Percentiles rank a stretch among this genome's conserved stretches.
phyloP scores from a whole-genome alignment of 2,888 invertebrate species.

The Drosophila multiciliata region DNA sequence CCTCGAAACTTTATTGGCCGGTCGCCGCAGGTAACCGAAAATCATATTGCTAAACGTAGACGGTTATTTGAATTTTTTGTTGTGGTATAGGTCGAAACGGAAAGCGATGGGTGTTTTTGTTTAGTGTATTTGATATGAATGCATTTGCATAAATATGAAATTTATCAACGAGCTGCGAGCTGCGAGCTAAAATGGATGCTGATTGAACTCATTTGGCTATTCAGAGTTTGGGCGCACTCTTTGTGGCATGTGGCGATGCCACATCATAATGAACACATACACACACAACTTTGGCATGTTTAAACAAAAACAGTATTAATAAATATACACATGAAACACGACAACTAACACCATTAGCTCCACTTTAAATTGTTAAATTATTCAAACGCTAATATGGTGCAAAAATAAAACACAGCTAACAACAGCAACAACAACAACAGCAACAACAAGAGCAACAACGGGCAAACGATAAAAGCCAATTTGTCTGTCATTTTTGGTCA shows the following conservation, averaged over 20 bases:
- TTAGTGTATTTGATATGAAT: conserved; percentile 50
- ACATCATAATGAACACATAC: conserved; percentile 52
- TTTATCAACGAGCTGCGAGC: conserved; percentile 61
- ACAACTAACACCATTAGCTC: conserved; percentile 81
- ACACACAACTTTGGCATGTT: conserved; percentile 32
- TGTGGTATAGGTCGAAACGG: conserved; percentile 7
- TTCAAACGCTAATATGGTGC: conserved; percentile 74
- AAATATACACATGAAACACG: conserved; percentile 80
- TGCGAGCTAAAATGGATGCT: conserved; percentile 67
- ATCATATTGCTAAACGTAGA: conserved; percentile 62
- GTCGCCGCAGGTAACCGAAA: conserved; percentile 64
- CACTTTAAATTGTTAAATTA: conserved; percentile 81
- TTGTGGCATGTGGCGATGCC: conserved; percentile 53
- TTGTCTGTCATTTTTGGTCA: conserved; percentile 81
- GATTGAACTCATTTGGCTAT: conserved; percentile 79
- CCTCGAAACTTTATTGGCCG: conserved; percentile 19
- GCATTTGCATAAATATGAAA: conserved; percentile 79
- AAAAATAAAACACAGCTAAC: conserved; percentile 48
- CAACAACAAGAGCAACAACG: conserved; percentile 39
- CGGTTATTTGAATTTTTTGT: conserved; percentile 49
- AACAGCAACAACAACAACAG: conserved; percentile 32
- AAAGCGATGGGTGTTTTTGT: conserved; percentile 52
- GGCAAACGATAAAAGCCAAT: conserved; percentile 74
- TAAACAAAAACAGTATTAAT: conserved; percentile 78
- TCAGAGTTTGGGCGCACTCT: conserved; percentile 62